phyloP scores from a whole-genome alignment of 2,888 invertebrate species.

The Carpatolechia fugitivella region DNA sequence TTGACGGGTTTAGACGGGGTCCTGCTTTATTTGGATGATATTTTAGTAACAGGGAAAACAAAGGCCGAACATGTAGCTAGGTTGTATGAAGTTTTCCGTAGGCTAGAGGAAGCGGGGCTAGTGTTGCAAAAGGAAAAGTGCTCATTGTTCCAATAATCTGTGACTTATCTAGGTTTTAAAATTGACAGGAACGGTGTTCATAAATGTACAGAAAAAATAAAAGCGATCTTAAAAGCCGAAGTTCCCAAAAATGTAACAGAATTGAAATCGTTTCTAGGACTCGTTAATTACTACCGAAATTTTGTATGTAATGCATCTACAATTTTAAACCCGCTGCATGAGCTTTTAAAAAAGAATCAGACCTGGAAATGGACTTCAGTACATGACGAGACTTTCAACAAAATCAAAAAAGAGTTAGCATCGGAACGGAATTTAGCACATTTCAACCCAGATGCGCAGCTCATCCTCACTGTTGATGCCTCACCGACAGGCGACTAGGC shows the following conservation, averaged over 20 bases:
- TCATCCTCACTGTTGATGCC: slow-evolving; percentile 5
- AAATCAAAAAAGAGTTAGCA: slow-evolving; percentile 14
- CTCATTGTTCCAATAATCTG: slow-evolving; percentile 17
- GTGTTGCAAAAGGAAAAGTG: slow-evolving; percentile 16
- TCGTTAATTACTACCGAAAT: slow-evolving; percentile 26
- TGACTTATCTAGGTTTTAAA: slow-evolving; percentile 21
- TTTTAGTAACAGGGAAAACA: neutral
- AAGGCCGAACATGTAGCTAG: neutral
- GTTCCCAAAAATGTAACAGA: slow-evolving; percentile 18
- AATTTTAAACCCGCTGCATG: slow-evolving; percentile 22
- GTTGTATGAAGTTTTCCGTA: neutral
- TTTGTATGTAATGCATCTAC: slow-evolving; percentile 20
- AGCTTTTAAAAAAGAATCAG: slow-evolving; percentile 15
- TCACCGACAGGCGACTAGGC: slow-evolving; percentile 2
- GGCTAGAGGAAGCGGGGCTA: slow-evolving; percentile 4
- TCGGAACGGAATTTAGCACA: slow-evolving; percentile 9
- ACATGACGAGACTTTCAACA: slow-evolving; percentile 19
- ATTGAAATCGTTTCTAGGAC: slow-evolving; percentile 24
- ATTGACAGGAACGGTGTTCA: slow-evolving; percentile 20
- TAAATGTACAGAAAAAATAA: slow-evolving; percentile 18
- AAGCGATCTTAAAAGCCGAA: slow-evolving; percentile 16
- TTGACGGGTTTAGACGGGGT: slow-evolving; percentile 1
- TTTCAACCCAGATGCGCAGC: neutral
- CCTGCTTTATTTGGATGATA: neutral
- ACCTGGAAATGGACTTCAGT: slow-evolving; percentile 19